Evolutionary conservation across 2,797 vertebrate species (phyloP).

Genomic region (Darevskia mixta): DNA sequence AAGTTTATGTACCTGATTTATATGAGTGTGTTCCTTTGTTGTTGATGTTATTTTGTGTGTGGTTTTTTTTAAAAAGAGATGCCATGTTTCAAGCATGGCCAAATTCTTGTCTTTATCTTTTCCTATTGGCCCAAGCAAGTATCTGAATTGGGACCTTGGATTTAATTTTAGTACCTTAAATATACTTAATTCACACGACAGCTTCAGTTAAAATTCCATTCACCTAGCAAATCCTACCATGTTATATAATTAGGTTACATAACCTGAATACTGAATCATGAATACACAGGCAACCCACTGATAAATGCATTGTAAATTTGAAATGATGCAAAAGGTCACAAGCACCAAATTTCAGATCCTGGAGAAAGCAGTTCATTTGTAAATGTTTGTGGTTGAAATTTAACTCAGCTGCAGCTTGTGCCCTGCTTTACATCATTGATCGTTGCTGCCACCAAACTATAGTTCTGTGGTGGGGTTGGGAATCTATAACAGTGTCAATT

Average conservation of each 20-base stretch:
- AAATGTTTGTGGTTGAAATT: neutral
- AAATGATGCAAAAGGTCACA: neutral
- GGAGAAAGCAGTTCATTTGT: neutral
- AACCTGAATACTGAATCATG: constrained; percentile 7
- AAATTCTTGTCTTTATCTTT: neutral
- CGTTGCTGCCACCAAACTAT: neutral
- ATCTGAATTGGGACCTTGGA: neutral
- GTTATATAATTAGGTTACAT: constrained; percentile 5
- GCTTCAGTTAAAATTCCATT: neutral
- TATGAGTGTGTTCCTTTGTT: no score
- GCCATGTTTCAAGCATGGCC: neutral
- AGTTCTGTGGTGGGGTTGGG: neutral
- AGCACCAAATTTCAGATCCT: neutral
- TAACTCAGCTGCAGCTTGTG: neutral
- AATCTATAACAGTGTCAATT: neutral
- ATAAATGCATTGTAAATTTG: neutral
- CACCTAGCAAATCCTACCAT: neutral
- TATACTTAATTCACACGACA: neutral
- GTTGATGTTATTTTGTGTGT: no score
- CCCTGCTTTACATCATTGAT: neutral
- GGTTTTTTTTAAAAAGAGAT: neutral
- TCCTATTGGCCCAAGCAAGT: neutral
- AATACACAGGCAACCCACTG: neutral
- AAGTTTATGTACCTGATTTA: no score
- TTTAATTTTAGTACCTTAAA: constrained; percentile 4